Evolutionary conservation across 2,888 invertebrate species (phyloP).

Genomic region (Adineta ricciae): DNA sequence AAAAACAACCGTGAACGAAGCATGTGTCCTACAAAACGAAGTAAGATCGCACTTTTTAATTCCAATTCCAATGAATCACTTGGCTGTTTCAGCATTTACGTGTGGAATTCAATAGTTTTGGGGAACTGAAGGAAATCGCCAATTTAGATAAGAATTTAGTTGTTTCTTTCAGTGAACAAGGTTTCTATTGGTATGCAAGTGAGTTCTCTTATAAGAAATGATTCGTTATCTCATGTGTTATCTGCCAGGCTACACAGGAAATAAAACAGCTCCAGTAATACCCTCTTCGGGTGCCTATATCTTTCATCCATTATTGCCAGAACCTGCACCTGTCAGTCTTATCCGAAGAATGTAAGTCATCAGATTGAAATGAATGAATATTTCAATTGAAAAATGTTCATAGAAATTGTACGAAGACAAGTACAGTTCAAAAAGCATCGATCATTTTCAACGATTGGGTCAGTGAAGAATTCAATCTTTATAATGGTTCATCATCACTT

Average conservation of each 20-base stretch:
- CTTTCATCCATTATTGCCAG: conserved; percentile 46
- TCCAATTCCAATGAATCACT: not conserved
- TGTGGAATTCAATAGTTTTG: not conserved
- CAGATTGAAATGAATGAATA: not conserved
- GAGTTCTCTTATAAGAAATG: not conserved
- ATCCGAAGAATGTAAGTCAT: not conserved
- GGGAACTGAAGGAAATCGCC: not conserved
- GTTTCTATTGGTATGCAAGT: not conserved
- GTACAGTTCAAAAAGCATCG: not conserved
- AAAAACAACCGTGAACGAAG: not conserved
- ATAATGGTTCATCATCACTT: no score
- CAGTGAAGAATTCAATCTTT: no score
- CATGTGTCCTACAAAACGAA: not conserved
- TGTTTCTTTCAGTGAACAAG: not conserved
- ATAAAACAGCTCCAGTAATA: conserved; percentile 57
- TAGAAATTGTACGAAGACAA: not conserved
- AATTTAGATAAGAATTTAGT: not conserved
- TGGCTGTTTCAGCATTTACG: not conserved
- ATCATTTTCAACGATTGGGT: no score
- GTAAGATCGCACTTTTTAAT: not conserved
- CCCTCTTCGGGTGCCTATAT: conserved; percentile 87
- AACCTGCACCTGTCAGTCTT: not conserved
- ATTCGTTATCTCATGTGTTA: no score
- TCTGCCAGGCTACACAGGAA: conserved; percentile 50
- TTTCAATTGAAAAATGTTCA: not conserved